Evolutionary conservation across 2,113 vertebrate species (phyloP).

Genomic region (Eurystomus gularis): DNA sequence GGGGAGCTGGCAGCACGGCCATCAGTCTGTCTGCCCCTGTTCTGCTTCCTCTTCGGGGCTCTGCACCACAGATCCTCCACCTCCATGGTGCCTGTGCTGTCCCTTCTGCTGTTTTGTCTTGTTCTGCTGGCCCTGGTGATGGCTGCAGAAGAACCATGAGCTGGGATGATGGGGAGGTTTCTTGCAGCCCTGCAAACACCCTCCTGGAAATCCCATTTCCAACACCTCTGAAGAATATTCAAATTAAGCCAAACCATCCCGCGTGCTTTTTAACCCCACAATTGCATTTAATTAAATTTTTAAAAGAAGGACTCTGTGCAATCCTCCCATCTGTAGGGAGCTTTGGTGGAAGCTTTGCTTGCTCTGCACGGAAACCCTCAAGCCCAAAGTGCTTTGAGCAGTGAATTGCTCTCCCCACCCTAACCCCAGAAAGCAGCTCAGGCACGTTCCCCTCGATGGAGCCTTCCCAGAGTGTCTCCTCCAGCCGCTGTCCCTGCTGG

Average conservation of each 20-base stretch:
- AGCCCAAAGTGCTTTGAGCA: background rate
- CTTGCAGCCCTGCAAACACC: background rate
- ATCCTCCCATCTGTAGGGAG: background rate
- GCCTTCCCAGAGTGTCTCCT: background rate
- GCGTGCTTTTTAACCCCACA: background rate
- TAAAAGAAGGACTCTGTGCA: too few relatives aligned
- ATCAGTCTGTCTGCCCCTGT: background rate
- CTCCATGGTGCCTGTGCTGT: fast-evolving
- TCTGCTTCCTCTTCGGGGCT: too few relatives aligned
- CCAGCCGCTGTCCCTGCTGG: background rate
- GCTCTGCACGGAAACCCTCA: background rate
- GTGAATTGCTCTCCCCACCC: background rate
- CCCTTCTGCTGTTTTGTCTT: fast-evolving
- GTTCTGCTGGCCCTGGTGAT: fast-evolving
- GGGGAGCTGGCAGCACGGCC: background rate
- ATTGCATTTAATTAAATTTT: background rate
- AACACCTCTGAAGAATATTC: background rate
- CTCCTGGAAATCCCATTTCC: background rate
- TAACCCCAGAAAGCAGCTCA: background rate
- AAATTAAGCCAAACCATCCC: background rate
- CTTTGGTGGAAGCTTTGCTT: background rate
- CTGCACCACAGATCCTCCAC: too few relatives aligned
- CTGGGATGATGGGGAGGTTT: background rate
- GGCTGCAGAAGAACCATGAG: background rate
- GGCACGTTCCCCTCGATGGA: background rate